These are phyloP conservation scores for Gila robusta DNA, from an alignment of 2,797 vertebrate genomes.

Conservation along the genomic window DNA sequence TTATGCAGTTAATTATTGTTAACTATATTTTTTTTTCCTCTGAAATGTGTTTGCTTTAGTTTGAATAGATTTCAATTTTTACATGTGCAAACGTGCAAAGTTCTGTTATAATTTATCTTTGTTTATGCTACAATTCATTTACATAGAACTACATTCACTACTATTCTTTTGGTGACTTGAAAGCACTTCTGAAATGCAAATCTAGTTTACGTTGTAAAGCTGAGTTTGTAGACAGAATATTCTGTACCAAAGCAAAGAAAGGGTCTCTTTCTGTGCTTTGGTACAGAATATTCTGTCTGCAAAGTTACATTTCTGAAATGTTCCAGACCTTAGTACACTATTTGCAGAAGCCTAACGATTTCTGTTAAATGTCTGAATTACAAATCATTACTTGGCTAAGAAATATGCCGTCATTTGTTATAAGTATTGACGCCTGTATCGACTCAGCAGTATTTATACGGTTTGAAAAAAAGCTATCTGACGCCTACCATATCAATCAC, in stretches of 20 bases:
- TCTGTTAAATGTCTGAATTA: conserved; percentile 62
- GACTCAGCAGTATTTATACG: conserved; percentile 62
- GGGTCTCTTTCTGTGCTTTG: background rate
- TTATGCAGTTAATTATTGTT: background rate
- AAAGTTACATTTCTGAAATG: conserved; percentile 15
- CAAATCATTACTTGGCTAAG: conserved; percentile 57
- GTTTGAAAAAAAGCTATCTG: conserved; percentile 57
- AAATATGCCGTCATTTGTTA: conserved; percentile 55
- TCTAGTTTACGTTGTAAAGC: background rate
- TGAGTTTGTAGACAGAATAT: no score
- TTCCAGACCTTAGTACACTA: conserved; percentile 27
- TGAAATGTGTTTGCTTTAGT: background rate
- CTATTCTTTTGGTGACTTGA: background rate
- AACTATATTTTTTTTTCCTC: background rate
- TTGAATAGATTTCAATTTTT: background rate
- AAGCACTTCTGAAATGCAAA: background rate
- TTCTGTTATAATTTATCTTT: background rate
- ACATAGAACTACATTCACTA: background rate
- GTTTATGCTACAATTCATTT: background rate
- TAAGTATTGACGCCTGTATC: conserved; percentile 62
- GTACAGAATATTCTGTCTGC: conserved; percentile 9
- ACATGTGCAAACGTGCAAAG: background rate
- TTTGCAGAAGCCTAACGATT: conserved; percentile 16
- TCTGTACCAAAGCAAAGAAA: background rate
- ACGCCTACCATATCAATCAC: conserved; percentile 61